A percentile compares a stretch with the other conserved stretches of the same genome.
Evolutionary conservation across 1,140 invertebrate genomes (phyloP).

Genomic region (Eupristina koningsbergeri): DNA sequence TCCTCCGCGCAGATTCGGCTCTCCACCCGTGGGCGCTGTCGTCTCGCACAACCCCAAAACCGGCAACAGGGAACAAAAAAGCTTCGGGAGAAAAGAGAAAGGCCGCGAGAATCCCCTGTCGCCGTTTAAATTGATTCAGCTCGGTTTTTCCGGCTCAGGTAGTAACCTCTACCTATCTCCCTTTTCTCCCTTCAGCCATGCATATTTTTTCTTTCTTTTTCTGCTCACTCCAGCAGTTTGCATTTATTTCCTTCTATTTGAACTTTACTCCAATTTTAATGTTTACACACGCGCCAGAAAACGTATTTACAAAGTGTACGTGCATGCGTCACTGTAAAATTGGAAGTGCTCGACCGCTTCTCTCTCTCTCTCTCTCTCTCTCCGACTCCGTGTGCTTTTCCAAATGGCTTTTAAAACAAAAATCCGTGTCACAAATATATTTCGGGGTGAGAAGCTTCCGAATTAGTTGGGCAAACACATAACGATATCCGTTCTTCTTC

Average conservation of each 20-base stretch:
- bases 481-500: conserved; percentile 23
- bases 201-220: too few relatives aligned
- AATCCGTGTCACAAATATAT: not conserved
- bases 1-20: conserved; percentile 66
- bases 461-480: conserved; percentile 29
- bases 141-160: conserved; percentile 68
- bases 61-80: conserved; percentile 36
- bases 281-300: conserved; percentile 24
- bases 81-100: not conserved
- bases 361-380: not conserved
- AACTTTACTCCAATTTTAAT: not conserved
- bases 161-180: conserved; percentile 45
- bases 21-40: conserved; percentile 49
- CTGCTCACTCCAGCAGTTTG: not conserved
- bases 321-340: conserved; percentile 1
- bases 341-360: not conserved
- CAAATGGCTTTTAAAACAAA: conserved; percentile 36
- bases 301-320: not conserved
- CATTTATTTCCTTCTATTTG: too few relatives aligned
- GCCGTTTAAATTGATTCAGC: conserved; percentile 71
- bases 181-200: conserved; percentile 13
- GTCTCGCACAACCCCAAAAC: conserved; percentile 52
- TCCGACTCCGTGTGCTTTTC: too few relatives aligned
- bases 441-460: not conserved
- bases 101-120: conserved; percentile 45